phyloP scores from a whole-genome alignment of 2,113 vertebrate species.

The Oenanthe oenanthe region DNA sequence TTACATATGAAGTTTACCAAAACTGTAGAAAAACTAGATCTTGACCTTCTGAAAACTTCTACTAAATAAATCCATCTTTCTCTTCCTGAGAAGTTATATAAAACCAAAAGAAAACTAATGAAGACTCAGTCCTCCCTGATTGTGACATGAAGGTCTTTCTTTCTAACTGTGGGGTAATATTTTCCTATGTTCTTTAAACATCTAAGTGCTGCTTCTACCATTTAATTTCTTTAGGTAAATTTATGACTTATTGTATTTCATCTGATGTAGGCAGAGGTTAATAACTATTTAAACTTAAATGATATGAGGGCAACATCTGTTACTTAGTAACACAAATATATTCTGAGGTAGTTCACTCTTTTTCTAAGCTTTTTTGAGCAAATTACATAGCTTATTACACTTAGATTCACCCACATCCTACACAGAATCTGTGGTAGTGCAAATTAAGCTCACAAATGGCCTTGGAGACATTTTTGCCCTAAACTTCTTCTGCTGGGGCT shows the following conservation, averaged over 20 bases:
- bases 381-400: constrained; percentile 46
- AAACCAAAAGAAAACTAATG: neutral
- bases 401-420: neutral
- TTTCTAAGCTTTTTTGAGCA: constrained; percentile 52
- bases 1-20: neutral
- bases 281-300: constrained; percentile 54
- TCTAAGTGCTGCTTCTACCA: neutral
- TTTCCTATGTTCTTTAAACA: neutral
- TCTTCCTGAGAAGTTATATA: neutral
- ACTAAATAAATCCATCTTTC: neutral
- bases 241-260: constrained; percentile 35
- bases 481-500: neutral
- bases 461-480: neutral
- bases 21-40: constrained; percentile 16
- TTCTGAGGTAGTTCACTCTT: constrained; percentile 43
- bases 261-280: constrained; percentile 45
- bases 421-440: neutral
- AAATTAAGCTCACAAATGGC: neutral
- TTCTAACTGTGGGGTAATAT: neutral
- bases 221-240: constrained; percentile 40
- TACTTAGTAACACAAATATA: constrained; percentile 70
- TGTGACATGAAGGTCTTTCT: neutral
- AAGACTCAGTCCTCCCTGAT: neutral
- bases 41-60: neutral
- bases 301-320: constrained; percentile 24